Base-by-base conservation (phyloP, 2,888 invertebrate genomes). In the Tetranychus truncatus region DNA sequence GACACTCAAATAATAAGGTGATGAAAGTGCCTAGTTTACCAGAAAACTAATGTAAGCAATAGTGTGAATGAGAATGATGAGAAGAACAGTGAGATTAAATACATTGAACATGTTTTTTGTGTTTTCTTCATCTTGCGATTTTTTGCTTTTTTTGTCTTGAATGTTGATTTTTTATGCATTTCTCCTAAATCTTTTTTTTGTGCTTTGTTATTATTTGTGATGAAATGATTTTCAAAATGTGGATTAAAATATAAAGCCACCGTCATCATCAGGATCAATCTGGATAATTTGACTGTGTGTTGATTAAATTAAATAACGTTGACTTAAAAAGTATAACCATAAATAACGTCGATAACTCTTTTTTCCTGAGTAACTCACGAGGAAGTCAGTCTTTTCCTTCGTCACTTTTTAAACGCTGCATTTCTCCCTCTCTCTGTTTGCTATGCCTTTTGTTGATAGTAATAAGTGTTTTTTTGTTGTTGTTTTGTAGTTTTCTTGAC, bases 21-120 rank as follows among this genome's bases (percentile, higher is more conserved):
- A 44, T 34, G 20, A n/a, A 73, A 15, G 55, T 55, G 9, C 55
- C 55, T 55, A 55, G 6, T 55, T 55, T 5, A 55, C 55, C 55
- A 55, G 55, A 55, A 73, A 24, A 45, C n/a, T 18, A 15, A 45
- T 46, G 73, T 45, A 73, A 18, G 73, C 46, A 73, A 6, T 46
- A 11, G 9, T 15, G 11, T 55, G 15, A 55, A 55, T 55, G 55
- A 55, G 55, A 55, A 55, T 55, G 55, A 55, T 55, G 55, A 55
- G 15, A 15, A 55, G 55, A 55, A 55, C 55, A 55, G 55, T 55
- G 55, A 55, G 55, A 55, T 55, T 55, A 55, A 55, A 55, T 55
- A 55, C 15, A 55, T 15, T 9, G 9, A 15, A 55, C 15, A 55
- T 55, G 6, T 55, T 55, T 55, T 55, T 46, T 3, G 9, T 9